These are phyloP conservation scores for Salmo trutta DNA, from an alignment of 2,797 vertebrate species.

Conservation along the genomic window DNA sequence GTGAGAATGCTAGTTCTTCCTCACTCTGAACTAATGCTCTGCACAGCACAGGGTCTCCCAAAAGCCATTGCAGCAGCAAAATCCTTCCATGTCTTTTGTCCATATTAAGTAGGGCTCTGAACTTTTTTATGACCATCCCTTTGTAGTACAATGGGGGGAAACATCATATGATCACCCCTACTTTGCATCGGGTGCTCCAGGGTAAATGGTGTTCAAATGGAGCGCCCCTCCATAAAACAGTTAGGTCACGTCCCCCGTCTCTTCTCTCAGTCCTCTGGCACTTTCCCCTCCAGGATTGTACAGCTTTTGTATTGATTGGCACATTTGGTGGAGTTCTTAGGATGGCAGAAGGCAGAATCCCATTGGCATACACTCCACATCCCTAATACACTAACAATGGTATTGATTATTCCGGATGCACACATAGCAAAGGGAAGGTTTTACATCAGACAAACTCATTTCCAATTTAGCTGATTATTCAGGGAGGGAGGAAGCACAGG, in stretches of 20 bases:
- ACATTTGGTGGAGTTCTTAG: constrained; percentile 58
- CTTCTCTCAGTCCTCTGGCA: constrained; percentile 30
- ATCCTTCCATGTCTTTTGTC: constrained; percentile 38
- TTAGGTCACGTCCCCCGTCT: constrained; percentile 53
- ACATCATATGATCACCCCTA: constrained; percentile 56
- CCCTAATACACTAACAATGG: constrained; percentile 44
- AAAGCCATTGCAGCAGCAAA: constrained; percentile 30
- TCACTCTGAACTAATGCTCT: neutral
- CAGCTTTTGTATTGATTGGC: constrained; percentile 52
- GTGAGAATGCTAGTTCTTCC: constrained; percentile 3
- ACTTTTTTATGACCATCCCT: constrained; percentile 28
- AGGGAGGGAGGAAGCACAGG: constrained; percentile 15
- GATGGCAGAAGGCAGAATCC: constrained; percentile 49
- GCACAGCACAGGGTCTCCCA: constrained; percentile 6
- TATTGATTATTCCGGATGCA: constrained; percentile 52
- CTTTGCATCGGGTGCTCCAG: constrained; percentile 53
- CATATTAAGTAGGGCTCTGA: constrained; percentile 52
- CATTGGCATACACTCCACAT: constrained; percentile 41
- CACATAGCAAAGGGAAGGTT: constrained; percentile 42
- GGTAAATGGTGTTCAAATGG: constrained; percentile 50
- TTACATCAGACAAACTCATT: constrained; percentile 46
- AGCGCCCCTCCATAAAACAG: constrained; percentile 55
- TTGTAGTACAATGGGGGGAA: constrained; percentile 51
- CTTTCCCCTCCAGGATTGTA: constrained; percentile 34
- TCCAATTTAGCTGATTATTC: constrained; percentile 54